phyloP scores from a whole-genome alignment of 2,888 invertebrate genomes.

The Archaeoteleia sp. region DNA sequence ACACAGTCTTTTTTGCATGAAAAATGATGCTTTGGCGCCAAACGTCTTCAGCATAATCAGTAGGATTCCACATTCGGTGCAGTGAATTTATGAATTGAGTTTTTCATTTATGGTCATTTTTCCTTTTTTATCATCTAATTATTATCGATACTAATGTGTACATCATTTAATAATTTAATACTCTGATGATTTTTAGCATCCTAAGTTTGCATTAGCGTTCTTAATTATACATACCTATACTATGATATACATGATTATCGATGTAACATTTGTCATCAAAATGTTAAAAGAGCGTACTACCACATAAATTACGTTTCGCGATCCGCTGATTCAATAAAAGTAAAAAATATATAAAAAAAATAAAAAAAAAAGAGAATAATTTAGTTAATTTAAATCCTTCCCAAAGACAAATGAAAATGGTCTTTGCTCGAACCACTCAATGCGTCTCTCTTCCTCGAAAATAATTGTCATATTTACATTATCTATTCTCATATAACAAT shows the following conservation, averaged over 20 bases:
- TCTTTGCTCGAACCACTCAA: conserved; percentile 5
- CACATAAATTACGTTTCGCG: conserved; percentile 43
- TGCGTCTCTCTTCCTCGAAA: conserved; percentile 5
- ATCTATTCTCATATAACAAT: conserved; percentile 58
- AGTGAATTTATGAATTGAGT: conserved; percentile 5
- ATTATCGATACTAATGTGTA: conserved; percentile 64
- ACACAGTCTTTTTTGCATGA: conserved; percentile 38
- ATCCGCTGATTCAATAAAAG: conserved; percentile 40
- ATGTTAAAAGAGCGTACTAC: conserved; percentile 39
- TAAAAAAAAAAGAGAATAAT: conserved; percentile 36
- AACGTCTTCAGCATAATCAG: conserved; percentile 7
- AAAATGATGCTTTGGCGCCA: conserved; percentile 34
- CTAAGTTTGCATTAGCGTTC: conserved; percentile 60
- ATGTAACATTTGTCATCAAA: conserved; percentile 41
- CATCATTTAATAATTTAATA: conserved; percentile 67
- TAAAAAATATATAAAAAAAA: conserved; percentile 36
- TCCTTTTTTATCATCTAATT: conserved; percentile 59
- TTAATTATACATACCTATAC: conserved; percentile 49
- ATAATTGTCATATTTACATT: conserved; percentile 50
- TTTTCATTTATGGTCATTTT: conserved; percentile 41
- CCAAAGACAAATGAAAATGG: conserved; percentile 23
- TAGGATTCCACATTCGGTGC: background rate
- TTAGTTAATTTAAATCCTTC: conserved; percentile 42
- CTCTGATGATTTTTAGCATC: conserved; percentile 62
- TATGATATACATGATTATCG: conserved; percentile 40